Base-by-base conservation (phyloP, 2,888 invertebrate species). In the Autographa pulchrina region DNA sequence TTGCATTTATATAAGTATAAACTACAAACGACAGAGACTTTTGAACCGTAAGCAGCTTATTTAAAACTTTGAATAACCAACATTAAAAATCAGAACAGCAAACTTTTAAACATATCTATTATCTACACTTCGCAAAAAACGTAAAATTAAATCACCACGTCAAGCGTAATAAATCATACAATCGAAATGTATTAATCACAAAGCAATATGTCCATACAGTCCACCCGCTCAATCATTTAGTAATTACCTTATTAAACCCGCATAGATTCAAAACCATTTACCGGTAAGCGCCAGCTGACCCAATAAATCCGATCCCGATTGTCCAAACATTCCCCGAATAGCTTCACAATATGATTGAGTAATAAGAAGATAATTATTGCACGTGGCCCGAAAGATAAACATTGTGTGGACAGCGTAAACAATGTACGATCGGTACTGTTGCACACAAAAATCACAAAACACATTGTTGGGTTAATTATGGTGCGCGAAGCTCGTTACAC, bases 331-430 rank as follows among this genome's bases (percentile, higher is more conserved):
- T 82, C 90, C 86, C 78, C 82, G 83, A 93, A 93, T 93, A 93
- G 87, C 88, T 74, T 68, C 82, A 88, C 90, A 89, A 90, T 92
- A 92, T 91, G 90, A 93, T 93, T 93, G 93, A 93, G 92, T 91
- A 93, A 93, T 89, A 89, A 88, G 85, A 81, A 83, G 82, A 81
- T 92, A 90, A 92, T 92, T 91, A 91, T 85, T 86, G 86, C 92
- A 92, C 92, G 91, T 92, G 91, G 91, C 90, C 85, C 78, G 66
- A 16, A 65, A 68, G 76, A 88, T 91, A 92, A 90, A 91, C 92
- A 91, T 64, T 69, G 67, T 74, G 65, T 68, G 68, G 54, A 38
- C 32, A 41, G 63, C 66, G 84, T 88, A 87, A 87, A 88, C 88
- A 88, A 77, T 69, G 54, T 62, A 32, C 68, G 73, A 70, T 56